Conservation (phyloP, 2,797 vertebrate genomes). For the Rhadinocentrus ornatus region DNA sequence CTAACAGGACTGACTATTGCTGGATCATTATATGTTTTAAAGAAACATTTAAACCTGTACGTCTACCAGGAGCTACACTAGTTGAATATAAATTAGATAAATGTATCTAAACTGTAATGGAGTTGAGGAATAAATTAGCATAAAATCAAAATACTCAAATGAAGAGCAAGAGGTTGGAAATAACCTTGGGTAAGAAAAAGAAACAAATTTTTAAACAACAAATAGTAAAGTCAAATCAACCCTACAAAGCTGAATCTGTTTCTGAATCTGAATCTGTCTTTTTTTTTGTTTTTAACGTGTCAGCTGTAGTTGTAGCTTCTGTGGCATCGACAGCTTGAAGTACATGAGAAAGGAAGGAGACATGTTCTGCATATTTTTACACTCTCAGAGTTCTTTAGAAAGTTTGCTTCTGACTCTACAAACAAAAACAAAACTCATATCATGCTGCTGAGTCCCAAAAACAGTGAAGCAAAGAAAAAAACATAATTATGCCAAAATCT, state of each 20-base stretch:
- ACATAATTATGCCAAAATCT: neutral
- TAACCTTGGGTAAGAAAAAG: too few relatives aligned
- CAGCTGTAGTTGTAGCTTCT: neutral
- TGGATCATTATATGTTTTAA: too few relatives aligned
- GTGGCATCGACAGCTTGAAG: neutral
- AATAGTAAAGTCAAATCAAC: slow-evolving; percentile 6
- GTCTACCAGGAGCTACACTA: too few relatives aligned
- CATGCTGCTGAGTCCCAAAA: neutral
- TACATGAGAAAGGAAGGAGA: slow-evolving; percentile 1
- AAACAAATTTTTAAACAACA: neutral
- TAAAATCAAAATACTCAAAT: too few relatives aligned
- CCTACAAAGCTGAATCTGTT: slow-evolving; percentile 29
- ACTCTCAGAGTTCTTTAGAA: neutral
- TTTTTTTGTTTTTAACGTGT: neutral
- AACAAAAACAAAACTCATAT: neutral
- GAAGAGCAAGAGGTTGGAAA: too few relatives aligned
- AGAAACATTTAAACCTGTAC: too few relatives aligned
- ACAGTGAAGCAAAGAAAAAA: neutral
- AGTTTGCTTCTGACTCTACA: too few relatives aligned
- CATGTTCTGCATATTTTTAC: neutral
- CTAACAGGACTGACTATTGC: too few relatives aligned
- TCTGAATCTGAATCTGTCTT: slow-evolving; percentile 30
- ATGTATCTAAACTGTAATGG: too few relatives aligned
- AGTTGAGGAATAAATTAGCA: too few relatives aligned
- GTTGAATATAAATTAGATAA: too few relatives aligned